Evolutionary conservation across 2,113 vertebrate species (phyloP), one percentile per base, ranked within the genome.

Genomic region (Probosciger aterrimus): DNA sequence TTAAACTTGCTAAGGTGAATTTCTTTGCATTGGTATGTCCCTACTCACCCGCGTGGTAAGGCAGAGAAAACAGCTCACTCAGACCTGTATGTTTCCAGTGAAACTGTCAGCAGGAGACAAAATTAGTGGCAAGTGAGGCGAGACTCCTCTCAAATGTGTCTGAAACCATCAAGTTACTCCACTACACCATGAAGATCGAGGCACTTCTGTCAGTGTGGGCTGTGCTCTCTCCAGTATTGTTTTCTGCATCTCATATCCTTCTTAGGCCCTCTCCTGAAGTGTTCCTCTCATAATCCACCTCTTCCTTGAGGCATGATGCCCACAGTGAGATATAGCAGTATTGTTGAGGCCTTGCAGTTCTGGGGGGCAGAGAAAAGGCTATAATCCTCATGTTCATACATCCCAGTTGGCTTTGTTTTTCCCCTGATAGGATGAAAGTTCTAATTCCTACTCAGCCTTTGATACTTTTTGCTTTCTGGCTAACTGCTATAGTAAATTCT

Each of bases 381-480:
- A 5, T 19, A 70, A 50, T 74, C 11, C 23, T 76, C 23, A 23
- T 79, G 9, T 23, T 79, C 5, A 4, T 49, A 15, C 9, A 20
- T 49, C 33, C 28, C 19, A 60, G 12, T 22, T 0, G 0, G 31
- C 39, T 52, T 62, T 73, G 17, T 67, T 35, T 20, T n/a, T 18
- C 5, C 13, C 4, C 13, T 60, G 23, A 23, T 43, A 43, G 20
- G 13, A 43, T 62, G 44, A 67, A 87, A 68, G 11, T 46, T 39
- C 11, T 31, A 30, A 30, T 80, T 86, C 14, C 25, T 68, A 10
- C 4, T 8, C 39, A 27, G 19, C 10, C 31, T 33, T 8, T 20
- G 37, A 76, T n/a, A 39, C 22, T 3, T 80, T 63, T 13, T 47
- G 7, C 10, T 43, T 75, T 86, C 35, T 57, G 35, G 25, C 6